Base-by-base conservation (phyloP, 2,797 vertebrate genomes). In the Tadarida brasiliensis region DNA sequence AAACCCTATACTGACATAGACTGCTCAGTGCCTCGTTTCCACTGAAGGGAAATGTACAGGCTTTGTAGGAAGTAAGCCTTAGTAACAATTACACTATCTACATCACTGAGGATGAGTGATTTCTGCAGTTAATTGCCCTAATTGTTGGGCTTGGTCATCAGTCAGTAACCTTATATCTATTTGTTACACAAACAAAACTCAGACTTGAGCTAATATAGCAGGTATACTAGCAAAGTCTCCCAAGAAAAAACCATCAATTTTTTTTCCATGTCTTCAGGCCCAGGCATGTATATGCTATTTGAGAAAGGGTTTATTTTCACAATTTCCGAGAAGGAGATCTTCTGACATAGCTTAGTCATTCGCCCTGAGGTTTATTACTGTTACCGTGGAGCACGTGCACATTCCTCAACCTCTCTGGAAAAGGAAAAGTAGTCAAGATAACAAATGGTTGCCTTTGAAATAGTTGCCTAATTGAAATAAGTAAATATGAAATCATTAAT, bases 361-460 rank as follows among this genome's bases (percentile, higher is more conserved):
- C 12, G 33, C 63, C 93, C 63, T 83, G 30, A 44, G 24, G 14
- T 63, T 70, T 70, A 14, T 84, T 87, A 10, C 16, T 88, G 12
- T 57, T n/a, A 51, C 68, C 22, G 77, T 26, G 71, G 49, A 89
- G 1, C 7, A 39, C 10, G 19, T 39, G 0, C 7, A 39, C 11
- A 24, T 65, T 85, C 20, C 24, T 95, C 93, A 83, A 61, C 67
- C 49, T 88, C 49, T 94, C 57, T 15, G 57, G 65, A 87, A 86
- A 83, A 35, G 59, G 73, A 17, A 87, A 49, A 57, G 39, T 77
- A 73, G 47, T 77, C 90, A 19, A 94, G 83, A 63, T 90, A 87
- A 70, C 24, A 87, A 89, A 47, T 91, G 15, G 28, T 78, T 96
- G 19, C 76, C 68, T 94, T 95, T 96, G 73, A 78, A 94, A 92